phyloP scores from a whole-genome alignment of 2,888 invertebrate species.

The Tiliacea aurago region DNA sequence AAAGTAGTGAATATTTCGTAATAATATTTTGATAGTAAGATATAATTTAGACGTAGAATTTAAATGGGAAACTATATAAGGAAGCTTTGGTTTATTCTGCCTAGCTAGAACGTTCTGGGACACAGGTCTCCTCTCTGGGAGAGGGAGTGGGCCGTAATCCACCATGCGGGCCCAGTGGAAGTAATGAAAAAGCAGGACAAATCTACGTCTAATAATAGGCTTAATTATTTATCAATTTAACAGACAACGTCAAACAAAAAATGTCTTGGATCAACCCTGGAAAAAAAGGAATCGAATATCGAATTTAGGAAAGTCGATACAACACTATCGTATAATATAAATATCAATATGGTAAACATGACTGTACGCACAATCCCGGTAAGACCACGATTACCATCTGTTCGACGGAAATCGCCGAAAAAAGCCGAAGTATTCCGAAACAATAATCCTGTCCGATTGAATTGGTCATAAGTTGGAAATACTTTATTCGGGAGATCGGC shows the following conservation, averaged over 20 bases:
- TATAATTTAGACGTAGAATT: no score
- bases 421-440: constrained; percentile 54
- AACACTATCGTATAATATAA: constrained; percentile 62
- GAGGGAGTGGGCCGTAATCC: no score
- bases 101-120: no score
- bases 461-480: constrained; percentile 71
- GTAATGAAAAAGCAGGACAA: neutral
- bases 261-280: neutral
- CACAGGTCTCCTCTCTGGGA: no score
- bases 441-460: constrained; percentile 69
- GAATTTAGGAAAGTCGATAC: constrained; percentile 31
- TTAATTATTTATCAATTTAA: neutral
- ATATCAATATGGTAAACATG: constrained; percentile 67
- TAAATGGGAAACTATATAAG: no score
- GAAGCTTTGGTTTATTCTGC: no score
- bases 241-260: neutral
- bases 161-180: no score
- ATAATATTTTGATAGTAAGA: no score
- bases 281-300: constrained; percentile 7
- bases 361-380: constrained; percentile 45
- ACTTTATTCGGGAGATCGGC: constrained; percentile 64
- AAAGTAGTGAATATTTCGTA: neutral
- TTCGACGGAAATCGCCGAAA: constrained; percentile 48
- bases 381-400: constrained; percentile 68
- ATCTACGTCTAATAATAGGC: neutral